Base-by-base conservation (phyloP, 1,140 invertebrate genomes). In the Glomeris maerens region DNA sequence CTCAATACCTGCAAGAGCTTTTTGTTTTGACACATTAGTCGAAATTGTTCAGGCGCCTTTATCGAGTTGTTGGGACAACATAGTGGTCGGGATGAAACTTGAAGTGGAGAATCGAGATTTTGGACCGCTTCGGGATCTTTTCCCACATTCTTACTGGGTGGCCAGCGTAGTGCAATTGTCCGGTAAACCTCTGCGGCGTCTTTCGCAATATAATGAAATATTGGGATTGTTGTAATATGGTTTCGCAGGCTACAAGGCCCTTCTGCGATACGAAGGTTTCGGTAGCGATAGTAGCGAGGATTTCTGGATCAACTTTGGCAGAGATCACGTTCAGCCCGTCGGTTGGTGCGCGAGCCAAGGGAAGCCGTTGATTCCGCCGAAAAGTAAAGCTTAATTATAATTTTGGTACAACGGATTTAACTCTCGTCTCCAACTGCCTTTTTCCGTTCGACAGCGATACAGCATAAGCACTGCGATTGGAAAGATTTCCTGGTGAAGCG, bases 321-420 rank as follows among this genome's bases (percentile, higher is more conserved):
- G 85, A 42, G 83, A 86, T 49, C 81, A 88, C 62, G 85, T 97
- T 23, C 89, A 96, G 69, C 87, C 87, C 25, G 89, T 97, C 36
- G 91, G 91, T 17, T 96, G 92, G 92, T 95, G 91, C 72, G 92
- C 92, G 1, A 89, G 85, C 0, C 78, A 90, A 55, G 90, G 90
- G 20, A 93, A 93, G 68, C 88, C 89, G 4, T 69, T 96, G 0
- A 93, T 94, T 63, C 91, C 91, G 48, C 92, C 92, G 14, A 82
- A 82, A 66, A 83, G 78, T 80, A 66, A 69, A 17, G 17, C 31
- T 13, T 36, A 36, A 36, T 36, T 36, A n/a, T n/a, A n/a, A n/a
- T n/a, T n/a, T n/a, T n/a, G n/a, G n/a, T n/a, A n/a, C n/a, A 36
- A 36, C 10, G 17, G 17, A 36, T 36, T 36, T 13, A 36, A 36